A percentile compares a stretch with the other conserved stretches of the same genome.
Evolutionary conservation across 2,113 vertebrate genomes (phyloP).

Genomic region (Numida meleagris): DNA sequence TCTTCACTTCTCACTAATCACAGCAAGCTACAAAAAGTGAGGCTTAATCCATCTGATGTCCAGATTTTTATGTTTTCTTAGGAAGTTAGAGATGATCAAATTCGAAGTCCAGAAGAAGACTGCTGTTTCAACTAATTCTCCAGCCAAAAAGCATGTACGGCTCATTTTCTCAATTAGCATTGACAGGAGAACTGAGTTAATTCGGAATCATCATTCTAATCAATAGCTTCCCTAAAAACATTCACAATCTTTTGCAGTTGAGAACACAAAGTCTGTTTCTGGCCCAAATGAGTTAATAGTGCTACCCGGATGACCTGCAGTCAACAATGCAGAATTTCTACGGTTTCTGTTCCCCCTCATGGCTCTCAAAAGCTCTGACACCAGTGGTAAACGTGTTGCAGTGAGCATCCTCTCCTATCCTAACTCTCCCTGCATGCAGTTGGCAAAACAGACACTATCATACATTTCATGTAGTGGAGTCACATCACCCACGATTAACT

Average conservation of each 20-base stretch:
- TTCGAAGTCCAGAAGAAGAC: neutral
- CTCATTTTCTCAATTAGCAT: neutral
- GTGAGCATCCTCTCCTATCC: neutral
- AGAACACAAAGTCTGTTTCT: constrained; percentile 17
- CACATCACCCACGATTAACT: neutral
- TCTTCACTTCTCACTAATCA: neutral
- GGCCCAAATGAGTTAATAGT: neutral
- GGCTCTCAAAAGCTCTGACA: constrained; percentile 5
- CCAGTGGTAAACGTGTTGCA: neutral
- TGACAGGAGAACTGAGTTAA: neutral
- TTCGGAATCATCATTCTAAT: neutral
- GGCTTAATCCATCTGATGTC: neutral
- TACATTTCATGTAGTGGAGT: neutral
- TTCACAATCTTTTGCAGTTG: neutral
- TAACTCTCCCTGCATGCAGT: constrained; percentile 11
- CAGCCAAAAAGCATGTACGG: neutral
- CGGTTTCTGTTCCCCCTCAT: constrained; percentile 21
- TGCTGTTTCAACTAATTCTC: neutral
- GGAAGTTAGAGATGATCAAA: neutral
- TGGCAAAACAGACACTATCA: neutral
- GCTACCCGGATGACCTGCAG: neutral
- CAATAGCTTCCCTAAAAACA: neutral
- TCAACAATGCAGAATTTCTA: constrained; percentile 16
- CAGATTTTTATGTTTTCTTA: neutral
- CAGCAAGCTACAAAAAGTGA: neutral